phyloP scores from a whole-genome alignment of 1,140 invertebrate genomes.

The Drosophila orosa region DNA sequence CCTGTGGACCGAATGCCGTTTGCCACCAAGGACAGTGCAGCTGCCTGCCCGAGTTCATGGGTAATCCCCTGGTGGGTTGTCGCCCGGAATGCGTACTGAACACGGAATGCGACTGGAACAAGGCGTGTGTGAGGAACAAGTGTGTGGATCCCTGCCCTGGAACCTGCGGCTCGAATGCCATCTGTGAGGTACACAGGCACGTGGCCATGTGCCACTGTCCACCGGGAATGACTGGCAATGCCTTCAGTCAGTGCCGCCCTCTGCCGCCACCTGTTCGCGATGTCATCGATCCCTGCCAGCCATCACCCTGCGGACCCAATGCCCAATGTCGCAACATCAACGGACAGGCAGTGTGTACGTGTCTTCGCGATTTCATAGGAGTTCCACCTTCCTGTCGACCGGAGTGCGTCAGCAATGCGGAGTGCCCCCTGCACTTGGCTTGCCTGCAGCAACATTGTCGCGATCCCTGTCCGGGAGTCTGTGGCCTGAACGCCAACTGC shows the following conservation, averaged over 20 bases:
- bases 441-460: slow-evolving; percentile 86
- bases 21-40: slow-evolving; percentile 86
- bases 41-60: slow-evolving; percentile 88
- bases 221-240: slow-evolving; percentile 73
- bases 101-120: slow-evolving; percentile 90
- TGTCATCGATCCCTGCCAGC: slow-evolving; percentile 85
- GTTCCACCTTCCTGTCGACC: slow-evolving; percentile 86
- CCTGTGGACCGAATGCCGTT: slow-evolving; percentile 88
- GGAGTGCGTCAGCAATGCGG: slow-evolving; percentile 86
- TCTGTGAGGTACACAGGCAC: slow-evolving; percentile 92
- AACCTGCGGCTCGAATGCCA: slow-evolving; percentile 89
- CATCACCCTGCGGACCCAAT: slow-evolving; percentile 87
- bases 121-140: slow-evolving; percentile 90
- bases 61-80: slow-evolving; percentile 89
- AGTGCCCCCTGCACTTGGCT: slow-evolving; percentile 85
- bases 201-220: slow-evolving; percentile 78
- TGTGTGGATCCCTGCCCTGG: slow-evolving; percentile 90
- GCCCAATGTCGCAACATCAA: slow-evolving; percentile 85
- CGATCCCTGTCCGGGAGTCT: slow-evolving; percentile 86
- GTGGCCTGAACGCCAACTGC: slow-evolving; percentile 90
- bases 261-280: slow-evolving; percentile 70
- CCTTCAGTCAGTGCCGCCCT: slow-evolving; percentile 64
- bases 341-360: slow-evolving; percentile 84
- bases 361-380: slow-evolving; percentile 85
- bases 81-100: slow-evolving; percentile 93